Evolutionary conservation across 2,888 invertebrate species (phyloP), one percentile per base, ranked within the genome.

Genomic region (Caenorhabditis angaria): DNA sequence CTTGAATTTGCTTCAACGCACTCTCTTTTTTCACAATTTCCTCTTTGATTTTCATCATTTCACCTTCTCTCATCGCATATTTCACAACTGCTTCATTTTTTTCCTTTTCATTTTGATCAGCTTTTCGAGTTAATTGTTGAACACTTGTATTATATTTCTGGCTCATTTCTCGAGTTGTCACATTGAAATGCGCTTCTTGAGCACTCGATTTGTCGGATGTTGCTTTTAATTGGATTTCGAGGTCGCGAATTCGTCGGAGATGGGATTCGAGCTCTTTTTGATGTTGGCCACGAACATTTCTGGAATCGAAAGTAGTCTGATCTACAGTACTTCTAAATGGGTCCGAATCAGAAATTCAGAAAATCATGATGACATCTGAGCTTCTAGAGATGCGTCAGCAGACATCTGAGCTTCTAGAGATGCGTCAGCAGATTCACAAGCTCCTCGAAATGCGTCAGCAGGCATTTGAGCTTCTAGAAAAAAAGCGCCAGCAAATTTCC

Each of bases 71-170:
- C 73, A 75, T 79, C n/a, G 85, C 85, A 53, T 83, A 85, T 65
- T 83, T 83, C 56, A 85, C 77, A 29, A 85, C 85, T 5, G 85
- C 81, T 27, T 78, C 82, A 54, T 85, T 82, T 62, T 83, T 83
- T 32, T 84, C 85, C 24, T 65, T 75, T 20, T 81, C 80, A 10
- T 81, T 76, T 35, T 64, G 54, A 12, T 82, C 83, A 20, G 73
- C 70, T 55, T 77, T 78, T 64, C 77, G 78, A 18, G 79, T 80
- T 12, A 83, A 60, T 71, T 78, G 75, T 20, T 74, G 65, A 2
- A 83, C 53, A n/a, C 70, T 68, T 20, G 27, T 61, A 27, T 80
- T 79, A 66, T 74, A 78, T 62, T 81, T 82, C 20, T 60, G 58
- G 1, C 74, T 68, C 57, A 81, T 70, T 14, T 83, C 82, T 1